A percentile compares a stretch with the other conserved stretches of the same genome.
Evolutionary conservation across 1,140 invertebrate species (phyloP).

Genomic region (Lordiphosa clarofinis): DNA sequence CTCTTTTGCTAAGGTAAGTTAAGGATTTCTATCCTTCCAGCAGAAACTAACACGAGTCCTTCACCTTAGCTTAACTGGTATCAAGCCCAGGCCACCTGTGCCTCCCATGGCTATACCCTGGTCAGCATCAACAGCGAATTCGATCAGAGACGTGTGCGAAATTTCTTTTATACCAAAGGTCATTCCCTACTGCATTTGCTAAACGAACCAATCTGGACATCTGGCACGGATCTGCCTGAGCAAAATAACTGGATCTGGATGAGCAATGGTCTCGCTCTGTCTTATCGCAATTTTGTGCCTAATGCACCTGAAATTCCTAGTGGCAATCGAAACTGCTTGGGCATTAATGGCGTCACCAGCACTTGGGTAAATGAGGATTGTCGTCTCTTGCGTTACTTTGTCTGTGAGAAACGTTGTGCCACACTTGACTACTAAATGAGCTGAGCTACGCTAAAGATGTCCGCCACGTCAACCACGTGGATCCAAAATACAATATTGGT

Average conservation of each 20-base stretch:
- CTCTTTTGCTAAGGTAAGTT: constrained; percentile 29
- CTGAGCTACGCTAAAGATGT: no score
- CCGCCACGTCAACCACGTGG: no score
- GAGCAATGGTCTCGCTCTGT: constrained; percentile 33
- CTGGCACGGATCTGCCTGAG: constrained; percentile 30
- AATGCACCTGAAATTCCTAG: constrained; percentile 6
- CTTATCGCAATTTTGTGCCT: constrained; percentile 34
- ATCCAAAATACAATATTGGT: background rate
- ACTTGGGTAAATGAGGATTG: constrained; percentile 24
- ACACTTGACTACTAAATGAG: no score
- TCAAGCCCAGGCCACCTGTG: constrained; percentile 37
- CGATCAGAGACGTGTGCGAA: constrained; percentile 26
- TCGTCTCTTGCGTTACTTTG: constrained; percentile 8
- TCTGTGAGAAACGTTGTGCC: constrained; percentile 27
- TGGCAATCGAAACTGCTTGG: constrained; percentile 2
- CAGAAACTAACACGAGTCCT: background rate
- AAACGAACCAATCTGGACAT: constrained; percentile 26
- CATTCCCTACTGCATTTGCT: constrained; percentile 22
- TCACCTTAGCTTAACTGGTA: constrained; percentile 43
- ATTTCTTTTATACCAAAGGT: constrained; percentile 21
- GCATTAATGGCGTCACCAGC: constrained; percentile 20
- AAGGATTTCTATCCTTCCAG: background rate
- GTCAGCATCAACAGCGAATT: constrained; percentile 29
- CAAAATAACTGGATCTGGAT: constrained; percentile 30
- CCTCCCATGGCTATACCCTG: constrained; percentile 30